Base-by-base conservation (phyloP, 2,113 vertebrate species). In the Turdus rufiventris region DNA sequence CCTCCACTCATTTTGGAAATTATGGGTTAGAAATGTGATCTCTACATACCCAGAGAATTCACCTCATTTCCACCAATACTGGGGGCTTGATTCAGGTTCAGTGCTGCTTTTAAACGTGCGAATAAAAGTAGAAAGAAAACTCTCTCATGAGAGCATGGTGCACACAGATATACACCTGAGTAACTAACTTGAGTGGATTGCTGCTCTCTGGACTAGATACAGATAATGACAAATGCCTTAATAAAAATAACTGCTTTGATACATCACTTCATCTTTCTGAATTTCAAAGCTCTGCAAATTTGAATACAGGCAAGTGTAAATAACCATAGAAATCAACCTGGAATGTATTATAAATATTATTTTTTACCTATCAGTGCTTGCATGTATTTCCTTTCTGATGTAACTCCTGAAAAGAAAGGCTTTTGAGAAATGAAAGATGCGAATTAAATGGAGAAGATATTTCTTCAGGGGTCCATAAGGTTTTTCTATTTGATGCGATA, bases 261-360 rank as follows among this genome's bases (percentile, higher is more conserved):
- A 75, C 47, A 56, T n/a, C 31, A 77, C 28, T 86, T 96, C 40
- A 53, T 85, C 51, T 53, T 95, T 79, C 54, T 83, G 72, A 83
- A 48, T 93, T 93, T 85, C 43, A 77, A 29, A 91, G 47, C 56
- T 91, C 57, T 93, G 53, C 28, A 77, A 67, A 78, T 93, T 88
- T 84, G 73, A 88, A 67, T 71, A 28, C 71, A 93, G 70, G 31
- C 36, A 45, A 63, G 54, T 85, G 60, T 94, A 93, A 94, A 86
- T 93, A 96, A 95, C 40, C 78, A 84, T 25, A 77, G 68, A 93
- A 94, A 67, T 66, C 14, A 83, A 79, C 34, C 26, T 89, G 26
- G 38, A 74, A 79, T 38, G 7, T 82, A 25, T 68, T 76, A 76
- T 48, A 74, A 34, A 36, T 54, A 56, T 57, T 73, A 5, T 19